Conservation (phyloP, 2,113 vertebrate genomes). For the Phylloscopus trochilus region DNA sequence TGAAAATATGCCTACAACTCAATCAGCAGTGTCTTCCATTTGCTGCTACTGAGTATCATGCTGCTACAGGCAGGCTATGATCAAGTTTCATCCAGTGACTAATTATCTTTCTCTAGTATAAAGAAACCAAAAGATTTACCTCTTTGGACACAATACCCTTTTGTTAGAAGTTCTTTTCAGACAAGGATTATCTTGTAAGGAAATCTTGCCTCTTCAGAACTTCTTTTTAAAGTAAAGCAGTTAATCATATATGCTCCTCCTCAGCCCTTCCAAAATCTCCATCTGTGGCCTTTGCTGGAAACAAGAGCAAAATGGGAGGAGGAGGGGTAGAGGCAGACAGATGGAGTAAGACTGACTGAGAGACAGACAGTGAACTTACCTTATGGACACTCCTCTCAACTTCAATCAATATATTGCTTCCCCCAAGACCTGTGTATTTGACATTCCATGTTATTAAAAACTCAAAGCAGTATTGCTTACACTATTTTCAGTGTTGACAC, state of each 20-base stretch:
- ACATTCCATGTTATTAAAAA: not conserved
- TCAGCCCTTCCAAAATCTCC: not conserved
- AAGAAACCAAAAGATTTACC: not conserved
- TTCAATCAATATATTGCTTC: not conserved
- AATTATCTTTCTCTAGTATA: not conserved
- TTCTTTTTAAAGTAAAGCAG: not conserved
- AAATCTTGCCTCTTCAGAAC: not conserved
- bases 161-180: constrained; percentile 24
- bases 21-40: not conserved
- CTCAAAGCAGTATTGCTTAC: not conserved
- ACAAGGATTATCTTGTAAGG: not conserved
- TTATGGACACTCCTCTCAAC: not conserved
- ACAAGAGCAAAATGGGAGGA: not conserved
- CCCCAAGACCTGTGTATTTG: not conserved
- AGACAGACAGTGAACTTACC: not conserved
- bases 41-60: not conserved
- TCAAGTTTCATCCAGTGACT: not conserved
- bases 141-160: not conserved
- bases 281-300: not conserved
- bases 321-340: not conserved
- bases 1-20: not conserved
- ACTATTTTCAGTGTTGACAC: not conserved
- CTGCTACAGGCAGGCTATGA: not conserved
- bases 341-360: not conserved
- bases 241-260: not conserved